These are phyloP conservation scores for Quadroppia sp. DNA, from an alignment of 2,888 invertebrate species.

Conservation along the genomic window DNA sequence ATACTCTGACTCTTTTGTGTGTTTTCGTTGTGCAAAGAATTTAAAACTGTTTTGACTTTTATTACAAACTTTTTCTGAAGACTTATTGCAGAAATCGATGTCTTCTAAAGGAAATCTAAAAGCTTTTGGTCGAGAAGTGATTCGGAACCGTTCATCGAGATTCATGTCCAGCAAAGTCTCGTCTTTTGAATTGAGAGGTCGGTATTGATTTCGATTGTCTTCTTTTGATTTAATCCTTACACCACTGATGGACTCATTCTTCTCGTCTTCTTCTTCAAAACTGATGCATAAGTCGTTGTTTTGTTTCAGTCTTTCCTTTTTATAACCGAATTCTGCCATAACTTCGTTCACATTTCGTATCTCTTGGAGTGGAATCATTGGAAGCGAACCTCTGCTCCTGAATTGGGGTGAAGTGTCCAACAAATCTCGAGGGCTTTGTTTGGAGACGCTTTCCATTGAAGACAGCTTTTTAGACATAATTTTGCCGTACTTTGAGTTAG, in stretches of 20 bases:
- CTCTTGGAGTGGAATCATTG: conserved; percentile 49
- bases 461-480: conserved; percentile 23
- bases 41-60: conserved; percentile 24
- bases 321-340: conserved; percentile 48
- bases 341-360: conserved; percentile 50
- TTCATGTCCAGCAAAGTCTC: conserved; percentile 20
- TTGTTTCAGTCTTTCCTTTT: not conserved
- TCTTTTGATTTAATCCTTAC: not conserved
- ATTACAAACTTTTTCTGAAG: not conserved
- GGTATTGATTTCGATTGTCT: conserved; percentile 4
- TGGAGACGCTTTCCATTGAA: conserved; percentile 36
- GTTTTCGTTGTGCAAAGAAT: conserved; percentile 7
- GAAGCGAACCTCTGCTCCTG: conserved; percentile 26
- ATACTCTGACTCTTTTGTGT: conserved; percentile 49
- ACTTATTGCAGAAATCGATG: conserved; percentile 13
- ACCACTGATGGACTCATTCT: not conserved
- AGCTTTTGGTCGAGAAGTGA: not conserved
- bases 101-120: conserved; percentile 37
- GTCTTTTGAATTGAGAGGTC: not conserved
- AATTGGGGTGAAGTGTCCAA: conserved; percentile 9
- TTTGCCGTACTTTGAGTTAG: conserved; percentile 36
- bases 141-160: conserved; percentile 1
- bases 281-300: not conserved
- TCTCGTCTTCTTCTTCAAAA: conserved; percentile 32
- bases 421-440: not conserved